These are phyloP conservation scores for Minunthozetes semirufus DNA, from an alignment of 2,888 invertebrate species.

Conservation along the genomic window DNA sequence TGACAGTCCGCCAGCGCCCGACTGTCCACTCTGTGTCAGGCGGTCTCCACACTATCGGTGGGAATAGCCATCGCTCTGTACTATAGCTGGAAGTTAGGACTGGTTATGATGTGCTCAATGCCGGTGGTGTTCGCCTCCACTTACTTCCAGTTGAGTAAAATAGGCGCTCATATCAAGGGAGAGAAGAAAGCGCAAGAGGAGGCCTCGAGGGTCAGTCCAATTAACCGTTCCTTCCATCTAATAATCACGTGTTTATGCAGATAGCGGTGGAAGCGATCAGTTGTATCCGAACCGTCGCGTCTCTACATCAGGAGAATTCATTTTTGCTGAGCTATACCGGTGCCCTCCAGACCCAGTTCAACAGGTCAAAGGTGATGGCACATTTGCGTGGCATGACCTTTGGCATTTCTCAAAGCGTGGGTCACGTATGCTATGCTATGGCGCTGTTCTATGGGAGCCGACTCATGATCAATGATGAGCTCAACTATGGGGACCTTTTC, in stretches of 20 bases:
- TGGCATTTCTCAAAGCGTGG: slow-evolving; percentile 63
- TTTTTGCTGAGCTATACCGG: slow-evolving; percentile 57
- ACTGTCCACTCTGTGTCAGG: slow-evolving; percentile 63
- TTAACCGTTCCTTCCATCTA: background rate
- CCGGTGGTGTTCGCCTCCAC: slow-evolving; percentile 63
- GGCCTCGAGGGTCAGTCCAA: slow-evolving; percentile 59
- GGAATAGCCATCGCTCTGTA: slow-evolving; percentile 60
- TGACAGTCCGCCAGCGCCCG: slow-evolving; percentile 73
- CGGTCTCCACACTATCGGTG: slow-evolving; percentile 51
- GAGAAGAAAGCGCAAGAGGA: slow-evolving; percentile 60
- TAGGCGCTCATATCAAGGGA: slow-evolving; percentile 56
- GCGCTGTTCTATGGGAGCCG: slow-evolving; percentile 66
- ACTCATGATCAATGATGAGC: slow-evolving; percentile 57
- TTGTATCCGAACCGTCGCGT: slow-evolving; percentile 61
- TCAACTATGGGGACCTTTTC: slow-evolving; percentile 62
- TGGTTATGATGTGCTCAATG: slow-evolving; percentile 60
- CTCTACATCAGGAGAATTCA: slow-evolving; percentile 57
- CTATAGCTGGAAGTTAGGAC: slow-evolving; percentile 64
- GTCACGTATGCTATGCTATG: slow-evolving; percentile 64
- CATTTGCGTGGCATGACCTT: slow-evolving; percentile 63
- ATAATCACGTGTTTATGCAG: slow-evolving; percentile 39
- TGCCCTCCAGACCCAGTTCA: slow-evolving; percentile 17
- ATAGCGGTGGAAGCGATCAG: slow-evolving; percentile 68
- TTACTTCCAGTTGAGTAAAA: slow-evolving; percentile 60
- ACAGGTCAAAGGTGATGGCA: slow-evolving; percentile 44